Evolutionary conservation across 2,888 invertebrate species (phyloP).

Genomic region (Byasa hedistus): DNA sequence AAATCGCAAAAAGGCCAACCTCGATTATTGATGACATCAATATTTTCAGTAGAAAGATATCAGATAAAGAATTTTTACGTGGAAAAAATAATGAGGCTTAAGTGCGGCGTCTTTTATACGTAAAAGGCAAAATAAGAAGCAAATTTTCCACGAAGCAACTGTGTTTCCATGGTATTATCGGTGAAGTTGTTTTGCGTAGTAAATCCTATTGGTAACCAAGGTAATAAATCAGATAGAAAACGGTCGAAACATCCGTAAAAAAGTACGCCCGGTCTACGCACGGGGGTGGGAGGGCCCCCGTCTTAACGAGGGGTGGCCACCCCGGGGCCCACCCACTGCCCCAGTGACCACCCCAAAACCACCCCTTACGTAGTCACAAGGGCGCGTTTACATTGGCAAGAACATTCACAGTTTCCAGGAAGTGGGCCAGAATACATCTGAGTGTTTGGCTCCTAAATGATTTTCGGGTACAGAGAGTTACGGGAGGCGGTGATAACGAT

Average conservation of each 20-base stretch:
- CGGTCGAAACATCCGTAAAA: conserved; percentile 21
- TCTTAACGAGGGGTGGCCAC: conserved; percentile 47
- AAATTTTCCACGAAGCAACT: conserved; percentile 1
- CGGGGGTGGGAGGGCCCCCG: conserved; percentile 30
- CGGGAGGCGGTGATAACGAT: no score
- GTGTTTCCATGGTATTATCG: conserved; percentile 6
- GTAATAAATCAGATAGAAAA: conserved; percentile 21
- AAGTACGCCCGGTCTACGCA: conserved; percentile 31
- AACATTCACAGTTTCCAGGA: conserved; percentile 6
- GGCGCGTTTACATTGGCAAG: conserved; percentile 33
- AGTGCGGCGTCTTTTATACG: not conserved
- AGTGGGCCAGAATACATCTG: conserved; percentile 22
- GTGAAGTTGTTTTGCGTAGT: conserved; percentile 5
- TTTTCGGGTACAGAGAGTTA: not conserved
- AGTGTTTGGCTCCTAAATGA: conserved; percentile 6
- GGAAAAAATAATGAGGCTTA: no score
- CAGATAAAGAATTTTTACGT: no score
- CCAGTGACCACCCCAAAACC: conserved; percentile 43
- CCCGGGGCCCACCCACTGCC: conserved; percentile 53
- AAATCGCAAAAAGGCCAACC: no score
- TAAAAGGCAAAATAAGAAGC: conserved; percentile 7
- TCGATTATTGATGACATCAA: no score
- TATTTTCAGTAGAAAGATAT: no score
- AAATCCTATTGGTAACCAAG: conserved; percentile 21
- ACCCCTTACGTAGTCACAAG: conserved; percentile 51